Conservation (phyloP, 2,888 invertebrate genomes). For the Aplocera efformata region DNA sequence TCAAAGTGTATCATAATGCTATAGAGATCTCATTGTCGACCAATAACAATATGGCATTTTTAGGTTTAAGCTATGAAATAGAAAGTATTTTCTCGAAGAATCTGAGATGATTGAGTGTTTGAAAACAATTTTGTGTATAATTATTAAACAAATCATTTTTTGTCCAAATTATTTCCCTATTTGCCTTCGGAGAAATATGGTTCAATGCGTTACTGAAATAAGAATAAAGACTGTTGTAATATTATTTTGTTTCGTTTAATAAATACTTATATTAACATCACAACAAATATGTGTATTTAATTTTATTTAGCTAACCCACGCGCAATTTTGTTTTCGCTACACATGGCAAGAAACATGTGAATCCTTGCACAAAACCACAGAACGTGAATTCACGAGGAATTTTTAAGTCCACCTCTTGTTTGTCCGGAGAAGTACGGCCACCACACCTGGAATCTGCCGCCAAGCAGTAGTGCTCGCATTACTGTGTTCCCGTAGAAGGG, state of each 20-base stretch:
- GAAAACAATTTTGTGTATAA: conserved; percentile 37
- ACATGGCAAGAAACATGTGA: too few relatives aligned
- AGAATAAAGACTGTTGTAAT: conserved; percentile 80
- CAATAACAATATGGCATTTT: conserved; percentile 80
- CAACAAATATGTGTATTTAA: conserved; percentile 38
- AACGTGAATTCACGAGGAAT: too few relatives aligned
- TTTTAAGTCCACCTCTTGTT: too few relatives aligned
- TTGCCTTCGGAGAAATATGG: conserved; percentile 51
- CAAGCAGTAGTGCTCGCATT: too few relatives aligned
- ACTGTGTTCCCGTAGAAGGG: too few relatives aligned
- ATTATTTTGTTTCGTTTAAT: conserved; percentile 66
- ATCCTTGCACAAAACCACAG: too few relatives aligned
- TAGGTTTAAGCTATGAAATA: conserved; percentile 68
- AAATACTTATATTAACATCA: conserved; percentile 65
- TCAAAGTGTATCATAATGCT: conserved; percentile 68
- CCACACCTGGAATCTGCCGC: too few relatives aligned
- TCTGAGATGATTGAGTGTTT: conserved; percentile 33
- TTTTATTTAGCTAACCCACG: conserved; percentile 19
- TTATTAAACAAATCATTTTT: conserved; percentile 48
- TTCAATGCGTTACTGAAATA: conserved; percentile 75
- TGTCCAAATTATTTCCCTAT: conserved; percentile 58
- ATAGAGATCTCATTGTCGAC: conserved; percentile 79
- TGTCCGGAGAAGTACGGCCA: too few relatives aligned
- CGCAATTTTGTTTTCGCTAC: too few relatives aligned
- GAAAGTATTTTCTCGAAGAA: conserved; percentile 49